These are phyloP conservation scores for Archegozetes longisetosus DNA, from an alignment of 1,140 invertebrate genomes.

Conservation along the genomic window DNA sequence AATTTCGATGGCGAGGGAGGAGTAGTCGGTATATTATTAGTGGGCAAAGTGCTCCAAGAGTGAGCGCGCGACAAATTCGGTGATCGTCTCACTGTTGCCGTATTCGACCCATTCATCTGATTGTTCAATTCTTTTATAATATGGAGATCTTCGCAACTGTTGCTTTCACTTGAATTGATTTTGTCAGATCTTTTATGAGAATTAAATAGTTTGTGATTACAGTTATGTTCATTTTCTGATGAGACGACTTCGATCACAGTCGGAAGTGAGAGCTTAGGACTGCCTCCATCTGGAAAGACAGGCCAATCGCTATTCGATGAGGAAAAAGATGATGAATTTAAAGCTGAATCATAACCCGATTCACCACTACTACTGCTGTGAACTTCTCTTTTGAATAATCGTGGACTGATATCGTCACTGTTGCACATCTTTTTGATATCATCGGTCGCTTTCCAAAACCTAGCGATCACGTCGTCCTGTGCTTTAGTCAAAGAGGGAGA, in stretches of 20 bases:
- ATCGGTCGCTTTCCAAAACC: constrained; percentile 22
- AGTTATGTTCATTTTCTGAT: neutral
- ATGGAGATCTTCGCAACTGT: neutral
- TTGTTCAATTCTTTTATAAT: neutral
- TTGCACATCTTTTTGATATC: constrained; percentile 20
- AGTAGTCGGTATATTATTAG: neutral
- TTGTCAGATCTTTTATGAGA: neutral
- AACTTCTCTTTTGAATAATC: neutral
- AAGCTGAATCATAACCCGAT: constrained; percentile 9
- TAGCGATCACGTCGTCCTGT: constrained; percentile 21
- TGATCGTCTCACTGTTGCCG: neutral
- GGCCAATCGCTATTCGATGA: neutral
- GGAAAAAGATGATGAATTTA: neutral
- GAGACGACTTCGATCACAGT: neutral
- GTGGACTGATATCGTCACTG: neutral
- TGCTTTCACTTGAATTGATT: neutral
- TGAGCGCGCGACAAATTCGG: neutral
- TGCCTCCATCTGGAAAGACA: neutral
- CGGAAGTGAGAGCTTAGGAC: neutral
- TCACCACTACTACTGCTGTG: constrained; percentile 9
- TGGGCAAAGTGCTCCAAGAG: neutral
- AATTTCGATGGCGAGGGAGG: neutral
- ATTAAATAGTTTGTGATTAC: neutral
- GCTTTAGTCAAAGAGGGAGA: constrained; percentile 19
- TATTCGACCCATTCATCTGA: neutral